Evolutionary conservation across 2,113 vertebrate species (phyloP), one percentile per base, ranked within the genome.

Genomic region (Embiotoca jacksoni): DNA sequence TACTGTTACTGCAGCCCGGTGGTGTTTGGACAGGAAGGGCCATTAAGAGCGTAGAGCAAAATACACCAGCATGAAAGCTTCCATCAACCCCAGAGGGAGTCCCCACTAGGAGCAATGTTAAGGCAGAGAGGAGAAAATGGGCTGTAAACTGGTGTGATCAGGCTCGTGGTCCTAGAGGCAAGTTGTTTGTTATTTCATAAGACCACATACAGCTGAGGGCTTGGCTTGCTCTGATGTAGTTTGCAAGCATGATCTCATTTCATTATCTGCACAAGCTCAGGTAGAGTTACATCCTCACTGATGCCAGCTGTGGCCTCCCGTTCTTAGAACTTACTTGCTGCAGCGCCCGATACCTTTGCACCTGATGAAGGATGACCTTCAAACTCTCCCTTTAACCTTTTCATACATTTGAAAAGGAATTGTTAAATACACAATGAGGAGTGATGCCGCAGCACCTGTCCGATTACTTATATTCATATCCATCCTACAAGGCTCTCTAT

Each of bases 211-310:
- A 75, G 63, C 83, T 31, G 67, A 77, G 67, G 69, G 81, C 73
- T 73, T 31, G 82, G 71, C 81, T 55, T 46, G 58, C 74, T 60
- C 83, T 85, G 82, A 78, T 86, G 82, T 73, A 78, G 80, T 84
- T 81, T 75, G 72, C 11, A 39, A 87, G 85, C 81, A 81, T 84
- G 80, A 82, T 91, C 88, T 89, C 61, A 81, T 91, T 90, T 88
- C 81, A 88, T 89, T 87, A 85, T 84, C 58, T 70, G 80, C 62
- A 87, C 76, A 59, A 64, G 80, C 84, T 69, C 75, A 83, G 85
- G 88, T 91, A 80, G 84, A 83, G 88, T 92, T 92, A 87, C 89
- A 80, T 71, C 62, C 82, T 57, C 67, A 62, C 74, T 30, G 35
- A 32, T 71, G 66, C 83, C 86, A 90, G 85, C 82, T 88, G 90